Conservation (phyloP, 2,888 invertebrate genomes). For the Lydus trimaculatus region DNA sequence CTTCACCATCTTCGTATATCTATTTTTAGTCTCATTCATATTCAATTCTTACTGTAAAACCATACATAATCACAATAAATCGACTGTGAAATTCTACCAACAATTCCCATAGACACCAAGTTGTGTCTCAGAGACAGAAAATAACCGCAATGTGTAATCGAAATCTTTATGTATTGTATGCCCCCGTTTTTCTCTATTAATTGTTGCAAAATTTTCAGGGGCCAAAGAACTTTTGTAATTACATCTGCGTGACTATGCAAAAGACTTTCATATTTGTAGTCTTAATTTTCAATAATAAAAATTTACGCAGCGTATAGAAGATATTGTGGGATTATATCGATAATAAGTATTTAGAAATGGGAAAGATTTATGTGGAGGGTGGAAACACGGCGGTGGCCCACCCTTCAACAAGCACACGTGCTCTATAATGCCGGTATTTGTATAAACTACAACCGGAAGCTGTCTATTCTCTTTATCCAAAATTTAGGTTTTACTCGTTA, state of each 20-base stretch:
- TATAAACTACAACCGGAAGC: slow-evolving; percentile 34
- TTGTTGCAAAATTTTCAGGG: background rate
- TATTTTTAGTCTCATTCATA: background rate
- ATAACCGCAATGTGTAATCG: background rate
- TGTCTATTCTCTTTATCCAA: slow-evolving; percentile 17
- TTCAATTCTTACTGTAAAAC: no score
- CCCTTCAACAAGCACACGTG: slow-evolving; percentile 40
- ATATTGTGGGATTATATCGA: background rate
- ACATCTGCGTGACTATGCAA: slow-evolving; percentile 2
- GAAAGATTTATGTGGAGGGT: slow-evolving; percentile 8
- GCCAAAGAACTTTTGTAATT: background rate
- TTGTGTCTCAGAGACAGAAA: no score
- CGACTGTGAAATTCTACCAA: background rate
- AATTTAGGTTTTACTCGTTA: background rate
- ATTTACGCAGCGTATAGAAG: background rate
- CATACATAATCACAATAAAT: background rate
- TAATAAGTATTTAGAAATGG: slow-evolving; percentile 5
- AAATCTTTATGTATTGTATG: background rate
- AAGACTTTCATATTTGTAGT: no score
- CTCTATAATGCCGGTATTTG: slow-evolving; percentile 41
- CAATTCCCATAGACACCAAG: no score
- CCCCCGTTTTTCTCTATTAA: background rate
- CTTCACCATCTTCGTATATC: background rate
- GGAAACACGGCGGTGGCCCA: slow-evolving; percentile 20
- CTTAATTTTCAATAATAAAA: no score